Conservation (phyloP, 2,888 invertebrate genomes). For the Gastrophysa polygoni region DNA sequence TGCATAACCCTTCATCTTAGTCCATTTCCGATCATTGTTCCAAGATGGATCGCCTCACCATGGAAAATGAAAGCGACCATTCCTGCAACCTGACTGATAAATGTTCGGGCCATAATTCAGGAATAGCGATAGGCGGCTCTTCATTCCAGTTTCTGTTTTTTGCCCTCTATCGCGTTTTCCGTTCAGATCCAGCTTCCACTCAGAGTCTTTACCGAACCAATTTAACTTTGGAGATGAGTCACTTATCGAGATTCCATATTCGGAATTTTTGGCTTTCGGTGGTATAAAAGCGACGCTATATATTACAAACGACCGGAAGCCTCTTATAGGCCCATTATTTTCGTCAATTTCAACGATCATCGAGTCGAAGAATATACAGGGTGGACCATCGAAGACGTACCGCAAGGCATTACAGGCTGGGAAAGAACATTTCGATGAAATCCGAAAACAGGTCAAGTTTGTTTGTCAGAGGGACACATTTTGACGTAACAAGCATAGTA, state of each 20-base stretch:
- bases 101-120: conserved; percentile 43
- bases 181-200: conserved; percentile 33
- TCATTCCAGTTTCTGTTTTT: conserved; percentile 36
- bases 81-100: conserved; percentile 18
- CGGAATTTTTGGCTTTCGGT: not conserved
- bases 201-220: conserved; percentile 39
- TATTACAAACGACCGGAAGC: not conserved
- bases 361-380: too few relatives aligned
- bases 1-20: not conserved
- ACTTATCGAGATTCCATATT: conserved; percentile 35
- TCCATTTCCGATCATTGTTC: not conserved
- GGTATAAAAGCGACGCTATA: not conserved
- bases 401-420: too few relatives aligned
- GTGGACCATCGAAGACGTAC: too few relatives aligned
- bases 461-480: too few relatives aligned
- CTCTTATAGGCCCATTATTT: too few relatives aligned
- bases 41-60: not conserved
- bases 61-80: not conserved
- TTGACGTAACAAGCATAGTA: too few relatives aligned
- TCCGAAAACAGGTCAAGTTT: too few relatives aligned
- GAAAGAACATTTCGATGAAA: too few relatives aligned
- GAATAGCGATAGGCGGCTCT: conserved; percentile 39
- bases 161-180: conserved; percentile 31
- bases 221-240: conserved; percentile 38
- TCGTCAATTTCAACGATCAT: too few relatives aligned